phyloP scores from a whole-genome alignment of 2,113 vertebrate species.

The Laticauda laticaudata region DNA sequence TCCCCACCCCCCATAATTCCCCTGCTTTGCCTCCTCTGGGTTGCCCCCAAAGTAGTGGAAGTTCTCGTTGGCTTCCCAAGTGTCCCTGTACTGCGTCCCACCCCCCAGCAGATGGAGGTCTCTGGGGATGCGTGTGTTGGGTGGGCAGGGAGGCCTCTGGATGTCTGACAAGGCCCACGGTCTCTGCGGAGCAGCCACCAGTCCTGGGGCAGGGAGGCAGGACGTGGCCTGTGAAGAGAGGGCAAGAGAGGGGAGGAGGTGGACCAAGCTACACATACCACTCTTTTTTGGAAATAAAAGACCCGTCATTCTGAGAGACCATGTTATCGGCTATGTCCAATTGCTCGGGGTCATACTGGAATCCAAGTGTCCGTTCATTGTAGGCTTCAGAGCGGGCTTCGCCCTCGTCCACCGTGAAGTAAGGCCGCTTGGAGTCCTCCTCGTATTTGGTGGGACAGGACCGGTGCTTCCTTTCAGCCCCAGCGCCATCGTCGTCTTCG shows the following conservation, averaged over 20 bases:
- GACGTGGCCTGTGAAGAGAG: slow-evolving; percentile 48
- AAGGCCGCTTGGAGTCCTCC: slow-evolving; percentile 93
- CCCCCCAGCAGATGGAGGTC: not conserved
- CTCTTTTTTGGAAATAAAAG: slow-evolving; percentile 99
- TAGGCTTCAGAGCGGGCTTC: slow-evolving; percentile 86
- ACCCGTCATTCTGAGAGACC: slow-evolving; percentile 98
- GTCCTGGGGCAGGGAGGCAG: not conserved
- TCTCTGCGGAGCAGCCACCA: slow-evolving; percentile 33
- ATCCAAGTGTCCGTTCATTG: slow-evolving; percentile 91
- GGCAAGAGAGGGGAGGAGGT: slow-evolving; percentile 17
- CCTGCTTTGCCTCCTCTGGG: not conserved
- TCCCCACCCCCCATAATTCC: not conserved
- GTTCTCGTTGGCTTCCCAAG: slow-evolving; percentile 45
- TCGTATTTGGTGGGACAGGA: slow-evolving; percentile 79
- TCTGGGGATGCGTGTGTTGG: not conserved
- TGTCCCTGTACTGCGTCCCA: not conserved
- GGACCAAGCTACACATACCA: slow-evolving; percentile 90
- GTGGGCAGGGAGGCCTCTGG: not conserved
- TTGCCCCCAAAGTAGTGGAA: slow-evolving; percentile 27
- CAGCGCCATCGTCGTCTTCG: slow-evolving; percentile 70
- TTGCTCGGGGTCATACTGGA: slow-evolving; percentile 91
- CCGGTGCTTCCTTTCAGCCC: slow-evolving; percentile 76
- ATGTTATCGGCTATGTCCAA: slow-evolving; percentile 93
- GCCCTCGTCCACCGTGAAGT: slow-evolving; percentile 95
- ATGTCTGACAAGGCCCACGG: not conserved